Conservation (phyloP, 2,113 vertebrate species). For the Prinia subflava region DNA sequence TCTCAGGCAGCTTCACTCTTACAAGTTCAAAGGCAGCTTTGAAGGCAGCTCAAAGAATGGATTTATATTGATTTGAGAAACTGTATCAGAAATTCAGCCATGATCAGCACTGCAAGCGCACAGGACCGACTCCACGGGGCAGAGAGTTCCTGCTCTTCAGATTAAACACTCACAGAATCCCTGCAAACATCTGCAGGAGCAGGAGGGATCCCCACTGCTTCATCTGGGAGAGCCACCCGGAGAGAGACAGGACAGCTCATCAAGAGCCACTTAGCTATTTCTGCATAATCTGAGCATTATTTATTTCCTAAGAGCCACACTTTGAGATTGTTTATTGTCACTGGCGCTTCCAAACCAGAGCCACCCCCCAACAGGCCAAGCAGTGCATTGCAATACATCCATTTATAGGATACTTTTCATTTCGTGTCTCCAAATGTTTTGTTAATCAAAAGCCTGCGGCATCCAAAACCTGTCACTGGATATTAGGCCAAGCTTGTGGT, state of each 20-base stretch:
- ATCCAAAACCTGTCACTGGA: neutral
- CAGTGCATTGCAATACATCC: neutral
- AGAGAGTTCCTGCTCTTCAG: neutral
- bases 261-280: neutral
- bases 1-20: constrained; percentile 21
- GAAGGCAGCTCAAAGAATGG: constrained; percentile 35
- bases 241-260: neutral
- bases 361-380: neutral
- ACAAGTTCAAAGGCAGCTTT: constrained; percentile 58
- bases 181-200: neutral
- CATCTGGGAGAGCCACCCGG: accelerated
- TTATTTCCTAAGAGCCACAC: neutral
- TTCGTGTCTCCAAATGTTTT: neutral
- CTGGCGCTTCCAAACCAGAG: neutral
- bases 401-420: neutral
- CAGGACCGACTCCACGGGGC: neutral
- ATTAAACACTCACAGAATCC: neutral
- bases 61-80: constrained; percentile 32
- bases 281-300: neutral
- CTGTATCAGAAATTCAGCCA: neutral
- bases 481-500: neutral
- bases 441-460: neutral
- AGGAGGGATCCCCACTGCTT: neutral
- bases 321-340: neutral
- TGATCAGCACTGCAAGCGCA: neutral